Conservation (phyloP, 2,888 invertebrate species). For the Lepidonotus clava region DNA sequence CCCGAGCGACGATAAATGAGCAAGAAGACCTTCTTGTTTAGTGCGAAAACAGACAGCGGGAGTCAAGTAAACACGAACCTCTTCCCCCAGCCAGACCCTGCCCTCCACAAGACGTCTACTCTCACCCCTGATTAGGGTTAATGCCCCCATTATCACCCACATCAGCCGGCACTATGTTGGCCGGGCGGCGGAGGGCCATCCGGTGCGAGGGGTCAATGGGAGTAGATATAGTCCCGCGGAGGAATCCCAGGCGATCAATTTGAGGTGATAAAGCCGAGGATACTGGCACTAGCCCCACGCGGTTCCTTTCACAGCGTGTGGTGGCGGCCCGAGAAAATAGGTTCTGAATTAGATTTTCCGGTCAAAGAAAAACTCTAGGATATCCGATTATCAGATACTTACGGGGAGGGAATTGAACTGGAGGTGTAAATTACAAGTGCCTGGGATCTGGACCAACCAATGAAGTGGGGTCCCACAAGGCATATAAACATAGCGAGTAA, state of each 20-base stretch:
- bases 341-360: constrained; percentile 3
- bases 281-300: background rate
- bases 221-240: background rate
- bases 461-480: too few relatives aligned
- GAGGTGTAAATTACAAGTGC: background rate
- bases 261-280: background rate
- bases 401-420: background rate
- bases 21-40: too few relatives aligned
- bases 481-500: too few relatives aligned
- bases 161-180: background rate
- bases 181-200: background rate
- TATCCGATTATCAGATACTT: background rate
- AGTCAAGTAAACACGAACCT: too few relatives aligned
- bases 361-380: background rate
- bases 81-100: too few relatives aligned
- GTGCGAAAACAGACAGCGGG: too few relatives aligned
- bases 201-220: background rate
- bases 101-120: background rate
- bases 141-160: constrained; percentile 7
- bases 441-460: background rate
- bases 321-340: background rate
- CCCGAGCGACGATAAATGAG: too few relatives aligned
- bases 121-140: background rate
- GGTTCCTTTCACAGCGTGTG: background rate
- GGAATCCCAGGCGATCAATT: background rate